Conservation (phyloP, 1,140 invertebrate species). For the Nomia melanderi region DNA sequence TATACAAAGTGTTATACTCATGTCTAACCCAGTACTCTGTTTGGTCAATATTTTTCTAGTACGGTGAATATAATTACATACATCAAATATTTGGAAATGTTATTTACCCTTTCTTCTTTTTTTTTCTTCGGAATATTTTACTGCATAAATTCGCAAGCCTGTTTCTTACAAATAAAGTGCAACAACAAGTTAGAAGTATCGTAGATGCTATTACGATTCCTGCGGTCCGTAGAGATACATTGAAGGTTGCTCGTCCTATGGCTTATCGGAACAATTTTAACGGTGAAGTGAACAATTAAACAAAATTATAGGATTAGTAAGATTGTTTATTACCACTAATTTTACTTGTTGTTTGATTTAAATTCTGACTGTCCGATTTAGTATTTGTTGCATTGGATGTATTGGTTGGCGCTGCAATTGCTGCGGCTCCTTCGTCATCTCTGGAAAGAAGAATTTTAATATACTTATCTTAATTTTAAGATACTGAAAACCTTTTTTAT, state of each 20-base stretch:
- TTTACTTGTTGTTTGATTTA: background rate
- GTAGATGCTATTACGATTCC: slow-evolving; percentile 47
- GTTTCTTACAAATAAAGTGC: slow-evolving; percentile 67
- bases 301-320: background rate
- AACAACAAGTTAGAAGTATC: slow-evolving; percentile 70
- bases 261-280: background rate
- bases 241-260: slow-evolving; percentile 21
- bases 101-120: slow-evolving; percentile 52
- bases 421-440: background rate
- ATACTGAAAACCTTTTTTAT: background rate
- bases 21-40: too few relatives aligned
- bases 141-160: slow-evolving; percentile 52
- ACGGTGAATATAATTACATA: too few relatives aligned
- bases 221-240: slow-evolving; percentile 38
- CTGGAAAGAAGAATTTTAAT: background rate
- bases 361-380: background rate
- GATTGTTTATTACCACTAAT: slow-evolving; percentile 12
- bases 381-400: background rate
- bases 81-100: background rate
- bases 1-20: too few relatives aligned
- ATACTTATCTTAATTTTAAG: too few relatives aligned
- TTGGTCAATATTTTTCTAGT: too few relatives aligned
- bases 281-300: background rate
- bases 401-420: background rate
- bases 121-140: slow-evolving; percentile 23